Evolutionary conservation across 2,888 invertebrate species (phyloP).

Genomic region (Aradus depressus): DNA sequence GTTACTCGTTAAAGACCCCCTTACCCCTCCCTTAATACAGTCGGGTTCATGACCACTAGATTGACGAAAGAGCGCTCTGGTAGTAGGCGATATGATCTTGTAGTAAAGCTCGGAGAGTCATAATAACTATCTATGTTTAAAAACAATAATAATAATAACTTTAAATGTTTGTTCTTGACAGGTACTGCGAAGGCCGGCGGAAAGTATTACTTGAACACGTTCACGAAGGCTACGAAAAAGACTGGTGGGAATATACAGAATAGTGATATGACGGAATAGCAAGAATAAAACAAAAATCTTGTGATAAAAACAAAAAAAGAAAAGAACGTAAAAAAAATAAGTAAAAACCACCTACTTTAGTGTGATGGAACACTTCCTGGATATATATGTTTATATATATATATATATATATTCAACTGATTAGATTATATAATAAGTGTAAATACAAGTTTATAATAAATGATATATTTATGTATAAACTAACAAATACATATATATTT

Average conservation of each 20-base stretch:
- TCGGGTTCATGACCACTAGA: no score
- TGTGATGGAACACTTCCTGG: not conserved
- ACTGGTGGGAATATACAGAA: slow-evolving; percentile 94
- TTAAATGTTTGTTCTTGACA: slow-evolving; percentile 43
- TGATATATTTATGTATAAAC: slow-evolving; percentile 16
- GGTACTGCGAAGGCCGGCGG: slow-evolving; percentile 96
- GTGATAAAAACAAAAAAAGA: slow-evolving; percentile 37
- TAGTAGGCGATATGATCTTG: no score
- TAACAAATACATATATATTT: slow-evolving; percentile 12
- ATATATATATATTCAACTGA: slow-evolving; percentile 6
- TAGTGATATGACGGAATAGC: slow-evolving; percentile 34
- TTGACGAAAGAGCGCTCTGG: no score
- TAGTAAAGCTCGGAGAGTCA: no score
- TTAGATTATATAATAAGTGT: slow-evolving; percentile 8
- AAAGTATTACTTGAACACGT: slow-evolving; percentile 94
- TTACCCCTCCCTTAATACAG: no score
- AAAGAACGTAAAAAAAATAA: slow-evolving; percentile 41
- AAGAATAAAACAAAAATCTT: slow-evolving; percentile 7
- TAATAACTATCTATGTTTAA: no score
- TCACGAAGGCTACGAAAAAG: slow-evolving; percentile 96
- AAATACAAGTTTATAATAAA: slow-evolving; percentile 9
- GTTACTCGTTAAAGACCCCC: no score
- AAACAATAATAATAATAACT: no score
- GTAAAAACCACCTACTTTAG: slow-evolving; percentile 30
- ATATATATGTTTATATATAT: slow-evolving; percentile 9